phyloP scores from a whole-genome alignment of 2,113 vertebrate genomes.

The Eleginops maclovinus region DNA sequence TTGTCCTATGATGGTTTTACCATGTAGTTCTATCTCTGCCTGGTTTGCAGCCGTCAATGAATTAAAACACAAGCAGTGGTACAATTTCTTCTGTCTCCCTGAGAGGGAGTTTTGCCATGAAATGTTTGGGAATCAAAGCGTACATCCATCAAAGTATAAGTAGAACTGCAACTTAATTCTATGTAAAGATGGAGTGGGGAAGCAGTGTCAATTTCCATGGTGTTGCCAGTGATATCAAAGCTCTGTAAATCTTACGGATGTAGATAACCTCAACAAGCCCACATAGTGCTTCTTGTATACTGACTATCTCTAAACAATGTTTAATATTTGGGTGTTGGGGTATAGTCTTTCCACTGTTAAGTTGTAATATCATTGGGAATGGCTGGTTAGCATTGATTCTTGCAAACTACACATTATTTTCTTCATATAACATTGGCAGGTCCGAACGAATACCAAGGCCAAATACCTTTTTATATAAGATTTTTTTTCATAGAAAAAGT shows the following conservation, averaged over 20 bases:
- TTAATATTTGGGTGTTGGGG: background rate
- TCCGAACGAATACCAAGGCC: background rate
- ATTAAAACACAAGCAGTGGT: background rate
- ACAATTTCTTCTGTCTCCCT: background rate
- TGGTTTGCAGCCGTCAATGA: constrained; percentile 16
- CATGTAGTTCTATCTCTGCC: background rate
- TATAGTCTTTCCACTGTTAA: background rate
- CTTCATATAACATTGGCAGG: background rate
- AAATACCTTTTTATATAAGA: too few species aligned
- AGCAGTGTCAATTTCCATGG: background rate
- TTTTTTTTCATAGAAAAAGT: background rate
- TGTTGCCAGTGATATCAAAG: background rate
- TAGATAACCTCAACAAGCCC: background rate
- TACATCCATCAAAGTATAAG: background rate
- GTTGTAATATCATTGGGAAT: background rate
- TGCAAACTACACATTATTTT: background rate
- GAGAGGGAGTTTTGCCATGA: background rate
- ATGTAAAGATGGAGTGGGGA: too few species aligned
- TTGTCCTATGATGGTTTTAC: constrained; percentile 15
- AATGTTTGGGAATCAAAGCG: background rate
- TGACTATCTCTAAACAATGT: background rate
- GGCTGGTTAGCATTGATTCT: background rate
- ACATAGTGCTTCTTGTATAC: background rate
- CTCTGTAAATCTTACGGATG: background rate
- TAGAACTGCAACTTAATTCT: too few species aligned